These are phyloP conservation scores for Panulirus ornatus DNA, from an alignment of 1,140 invertebrate species.

Conservation along the genomic window DNA sequence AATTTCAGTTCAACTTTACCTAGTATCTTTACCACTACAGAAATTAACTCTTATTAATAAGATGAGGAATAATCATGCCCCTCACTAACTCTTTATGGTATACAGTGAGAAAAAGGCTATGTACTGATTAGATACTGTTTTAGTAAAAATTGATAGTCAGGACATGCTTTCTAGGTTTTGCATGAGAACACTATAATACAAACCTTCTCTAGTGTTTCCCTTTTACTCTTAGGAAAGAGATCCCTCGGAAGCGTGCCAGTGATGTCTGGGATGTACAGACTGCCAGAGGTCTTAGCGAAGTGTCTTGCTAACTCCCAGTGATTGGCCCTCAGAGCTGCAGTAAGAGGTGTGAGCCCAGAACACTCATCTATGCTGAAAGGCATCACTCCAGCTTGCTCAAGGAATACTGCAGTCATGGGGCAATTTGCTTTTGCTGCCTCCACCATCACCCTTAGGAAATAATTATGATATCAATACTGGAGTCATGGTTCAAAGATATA, in stretches of 20 bases:
- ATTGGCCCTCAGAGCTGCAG: background rate
- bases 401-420: background rate
- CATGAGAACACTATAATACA: too few species aligned
- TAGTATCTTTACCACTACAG: too few species aligned
- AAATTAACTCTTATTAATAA: too few species aligned
- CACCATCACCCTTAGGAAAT: conserved; percentile 5
- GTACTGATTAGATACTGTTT: too few species aligned
- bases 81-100: too few species aligned
- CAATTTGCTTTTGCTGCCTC: background rate
- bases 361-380: background rate
- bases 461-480: too few species aligned
- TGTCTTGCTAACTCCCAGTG: background rate
- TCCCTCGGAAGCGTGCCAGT: background rate
- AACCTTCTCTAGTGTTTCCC: background rate
- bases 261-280: conserved; percentile 4
- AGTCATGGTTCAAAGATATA: too few species aligned
- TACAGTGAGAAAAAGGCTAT: too few species aligned
- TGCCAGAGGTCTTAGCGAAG: background rate
- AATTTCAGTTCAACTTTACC: too few species aligned
- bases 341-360: background rate
- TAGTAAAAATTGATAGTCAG: too few species aligned
- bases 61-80: too few species aligned
- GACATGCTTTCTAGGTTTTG: too few species aligned
- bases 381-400: background rate
- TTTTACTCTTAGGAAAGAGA: background rate